Evolutionary conservation across 2,113 vertebrate genomes (phyloP).

Genomic region (Redunca redunca): DNA sequence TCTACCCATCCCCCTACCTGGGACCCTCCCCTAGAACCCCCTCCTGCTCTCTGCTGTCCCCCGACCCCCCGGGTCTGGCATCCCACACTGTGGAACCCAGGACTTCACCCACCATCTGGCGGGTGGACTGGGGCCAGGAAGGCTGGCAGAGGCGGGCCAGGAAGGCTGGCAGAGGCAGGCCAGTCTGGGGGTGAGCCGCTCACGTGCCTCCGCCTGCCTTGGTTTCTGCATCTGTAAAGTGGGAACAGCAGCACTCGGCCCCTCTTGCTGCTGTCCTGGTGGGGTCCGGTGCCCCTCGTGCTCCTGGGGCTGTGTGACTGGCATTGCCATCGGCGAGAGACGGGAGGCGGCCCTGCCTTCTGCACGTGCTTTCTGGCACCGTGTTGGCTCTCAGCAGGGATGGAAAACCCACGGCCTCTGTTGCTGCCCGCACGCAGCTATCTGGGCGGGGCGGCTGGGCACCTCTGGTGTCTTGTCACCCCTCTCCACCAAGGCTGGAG

Average conservation of each 20-base stretch:
- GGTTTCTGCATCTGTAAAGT: neutral
- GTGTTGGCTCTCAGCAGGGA: neutral
- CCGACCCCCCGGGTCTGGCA: neutral
- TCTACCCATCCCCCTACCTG: neutral
- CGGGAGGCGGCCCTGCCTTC: neutral
- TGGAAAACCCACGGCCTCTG: neutral
- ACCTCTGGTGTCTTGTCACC: neutral
- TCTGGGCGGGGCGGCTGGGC: fast-evolving
- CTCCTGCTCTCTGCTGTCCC: neutral
- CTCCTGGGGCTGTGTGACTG: fast-evolving
- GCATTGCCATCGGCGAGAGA: fast-evolving
- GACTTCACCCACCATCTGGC: no score
- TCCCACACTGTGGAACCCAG: neutral
- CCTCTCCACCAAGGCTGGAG: neutral
- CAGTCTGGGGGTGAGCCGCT: neutral
- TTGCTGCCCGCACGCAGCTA: fast-evolving
- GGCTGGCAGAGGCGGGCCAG: neutral
- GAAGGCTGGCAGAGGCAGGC: neutral
- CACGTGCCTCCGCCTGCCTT: neutral
- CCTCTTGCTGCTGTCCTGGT: fast-evolving
- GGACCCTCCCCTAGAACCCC: neutral
- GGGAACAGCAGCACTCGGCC: neutral
- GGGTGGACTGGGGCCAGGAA: neutral
- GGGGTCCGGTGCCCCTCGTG: fast-evolving
- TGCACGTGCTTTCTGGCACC: neutral